These are phyloP conservation scores for Phymatocera aterrima DNA, from an alignment of 2,888 invertebrate species.

Conservation along the genomic window DNA sequence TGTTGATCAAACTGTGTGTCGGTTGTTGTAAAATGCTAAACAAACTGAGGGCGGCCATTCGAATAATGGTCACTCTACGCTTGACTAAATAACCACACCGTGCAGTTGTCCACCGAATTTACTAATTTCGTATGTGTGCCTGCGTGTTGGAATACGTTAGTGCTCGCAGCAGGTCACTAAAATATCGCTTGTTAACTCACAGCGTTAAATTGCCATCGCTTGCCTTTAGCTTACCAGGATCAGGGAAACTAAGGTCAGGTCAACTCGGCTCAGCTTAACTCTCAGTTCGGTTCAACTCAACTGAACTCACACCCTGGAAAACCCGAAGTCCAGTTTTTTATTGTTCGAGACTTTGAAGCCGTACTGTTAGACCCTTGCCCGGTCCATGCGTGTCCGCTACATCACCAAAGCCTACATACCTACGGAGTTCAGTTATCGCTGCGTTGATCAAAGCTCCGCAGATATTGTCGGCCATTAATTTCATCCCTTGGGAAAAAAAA, in stretches of 20 bases:
- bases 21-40: slow-evolving; percentile 67
- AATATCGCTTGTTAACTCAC: slow-evolving; percentile 43
- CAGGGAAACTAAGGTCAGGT: slow-evolving; percentile 34
- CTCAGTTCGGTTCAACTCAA: slow-evolving; percentile 26
- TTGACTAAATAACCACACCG: slow-evolving; percentile 62
- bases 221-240: slow-evolving; percentile 12
- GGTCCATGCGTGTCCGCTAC: no score
- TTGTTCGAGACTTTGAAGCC: slow-evolving; percentile 23
- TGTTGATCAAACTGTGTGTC: slow-evolving; percentile 44
- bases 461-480: slow-evolving; percentile 36
- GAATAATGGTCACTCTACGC: slow-evolving; percentile 62
- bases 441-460: slow-evolving; percentile 16
- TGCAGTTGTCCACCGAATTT: slow-evolving; percentile 47
- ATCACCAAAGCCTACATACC: background rate
- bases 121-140: background rate
- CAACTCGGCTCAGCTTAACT: no score
- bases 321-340: slow-evolving; percentile 23
- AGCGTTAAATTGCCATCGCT: slow-evolving; percentile 35
- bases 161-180: slow-evolving; percentile 39
- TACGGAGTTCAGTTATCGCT: background rate
- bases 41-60: slow-evolving; percentile 66
- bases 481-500: background rate
- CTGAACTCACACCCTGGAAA: background rate
- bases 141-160: slow-evolving; percentile 44
- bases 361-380: slow-evolving; percentile 18